Evolutionary conservation across 1,140 invertebrate species (phyloP), one percentile per base, ranked within the genome.

Genomic region (Camponotus floridanus): DNA sequence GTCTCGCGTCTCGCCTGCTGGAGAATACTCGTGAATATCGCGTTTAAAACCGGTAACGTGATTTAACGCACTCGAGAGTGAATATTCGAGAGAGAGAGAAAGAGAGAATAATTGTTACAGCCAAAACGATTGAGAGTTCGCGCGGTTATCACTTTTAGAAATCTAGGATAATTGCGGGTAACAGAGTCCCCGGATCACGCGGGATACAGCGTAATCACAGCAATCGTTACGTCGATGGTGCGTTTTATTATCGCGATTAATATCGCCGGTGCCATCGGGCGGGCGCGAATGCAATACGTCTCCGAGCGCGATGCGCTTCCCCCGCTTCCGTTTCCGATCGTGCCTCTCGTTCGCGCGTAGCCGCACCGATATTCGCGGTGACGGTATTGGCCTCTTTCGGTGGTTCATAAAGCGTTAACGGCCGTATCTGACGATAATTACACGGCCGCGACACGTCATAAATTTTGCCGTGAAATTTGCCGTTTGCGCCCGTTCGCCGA

Each of bases 401-500:
- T 18, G 79, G 87, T 83, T 86, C 65, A 87, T 91, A 74, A 83
- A 89, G 78, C 85, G 85, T 87, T 81, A 89, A 87, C 87, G 86
- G 85, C 67, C 74, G 36, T 88, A 91, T 91, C 79, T 80, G 84
- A 89, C 61, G 91, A 91, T 94, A 94, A 94, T 94, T 94, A 93
- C 91, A 86, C 51, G 15, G 3, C 31, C 89, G 90, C 92, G 89
- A 93, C 92, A 91, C 88, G 91, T 93, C 91, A 90, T 91, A 92
- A 92, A 94, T 93, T 91, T 90, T 87, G 48, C 85, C 91, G 90
- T 91, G 92, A 93, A 93, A 94, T 94, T 92, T 89, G 91, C 90
- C 92, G 89, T 90, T 93, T 89, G 88, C 83, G 59, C 33, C 85
- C 45, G 45, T 51, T 51, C 48, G 48, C 87, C 55, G 88, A 88